Evolutionary conservation across 2,888 invertebrate species (phyloP).

Genomic region (Rhaphigaster nebulosa): DNA sequence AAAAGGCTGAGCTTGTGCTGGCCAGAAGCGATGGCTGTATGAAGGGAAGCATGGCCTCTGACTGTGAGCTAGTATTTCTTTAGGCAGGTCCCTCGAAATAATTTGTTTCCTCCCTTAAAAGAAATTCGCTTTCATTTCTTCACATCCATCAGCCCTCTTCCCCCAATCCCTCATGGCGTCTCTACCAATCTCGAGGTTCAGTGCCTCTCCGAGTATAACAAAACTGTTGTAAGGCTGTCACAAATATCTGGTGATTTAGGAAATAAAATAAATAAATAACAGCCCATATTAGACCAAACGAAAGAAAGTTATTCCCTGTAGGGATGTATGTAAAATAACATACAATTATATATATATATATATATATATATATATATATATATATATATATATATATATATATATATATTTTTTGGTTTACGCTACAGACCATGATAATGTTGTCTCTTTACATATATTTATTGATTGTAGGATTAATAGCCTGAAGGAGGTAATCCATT

Average conservation of each 20-base stretch:
- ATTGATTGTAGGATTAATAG: too few species aligned
- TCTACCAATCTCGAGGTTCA: background rate
- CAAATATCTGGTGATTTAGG: background rate
- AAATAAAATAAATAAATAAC: background rate
- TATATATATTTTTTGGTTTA: too few species aligned
- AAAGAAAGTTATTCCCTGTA: too few species aligned
- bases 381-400: too few species aligned
- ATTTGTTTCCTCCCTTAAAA: slow-evolving; percentile 25
- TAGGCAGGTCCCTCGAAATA: background rate
- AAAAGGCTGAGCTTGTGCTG: background rate
- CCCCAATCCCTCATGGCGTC: background rate
- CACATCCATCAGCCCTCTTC: background rate
- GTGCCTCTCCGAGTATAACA: background rate
- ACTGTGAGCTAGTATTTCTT: background rate
- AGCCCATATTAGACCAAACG: background rate
- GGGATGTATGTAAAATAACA: too few species aligned
- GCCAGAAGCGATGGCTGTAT: background rate
- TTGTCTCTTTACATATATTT: too few species aligned
- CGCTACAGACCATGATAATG: too few species aligned
- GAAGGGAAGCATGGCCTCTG: background rate
- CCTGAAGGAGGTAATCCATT: too few species aligned
- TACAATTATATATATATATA: too few species aligned
- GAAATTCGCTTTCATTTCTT: slow-evolving; percentile 39
- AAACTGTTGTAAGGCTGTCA: background rate
- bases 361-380: too few species aligned